Evolutionary conservation across 2,797 vertebrate genomes (phyloP), one percentile per base, ranked within the genome.

Genomic region (Anomalospiza imberbis): DNA sequence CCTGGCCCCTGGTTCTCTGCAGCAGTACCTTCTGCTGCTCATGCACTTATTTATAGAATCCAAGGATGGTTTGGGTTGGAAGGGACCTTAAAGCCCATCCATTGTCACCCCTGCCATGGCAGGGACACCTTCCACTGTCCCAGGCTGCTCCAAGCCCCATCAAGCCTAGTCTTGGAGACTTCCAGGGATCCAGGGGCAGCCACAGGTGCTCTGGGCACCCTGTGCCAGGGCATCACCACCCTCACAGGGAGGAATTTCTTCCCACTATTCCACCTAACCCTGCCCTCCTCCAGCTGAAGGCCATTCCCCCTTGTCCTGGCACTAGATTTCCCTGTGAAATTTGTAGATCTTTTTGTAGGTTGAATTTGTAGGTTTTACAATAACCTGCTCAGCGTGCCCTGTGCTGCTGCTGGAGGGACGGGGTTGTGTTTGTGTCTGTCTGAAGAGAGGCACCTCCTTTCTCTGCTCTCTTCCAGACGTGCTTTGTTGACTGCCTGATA

Each of bases 401-500:
- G 54, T 36, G 5, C 38, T 60, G 45, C 32, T 48, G 4, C 45
- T 19, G n/a, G 61, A 29, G 66, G 72, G 25, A 6, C 13, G 70
- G 76, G 70, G 7, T 22, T 55, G 55, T 45, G 15, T 60, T 87
- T 85, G 51, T n/a, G 7, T 57, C 40, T 70, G 54, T 21, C n/a
- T 55, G 88, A 31, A 25, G 8, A 2, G 11, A n/a, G 48, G 72
- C 68, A 48, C 19, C 28, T 89, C 74, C 70, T 45, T 40, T 96
- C 90, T 96, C 34, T 68, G 55, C 2, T 87, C 10, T 86, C 61
- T 48, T 97, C 91, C 96, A 99, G 99, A 99, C 99, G 0, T 99
- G 99, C 91, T 99, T 99, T 91, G 99, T 99, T 57, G 99, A 99
- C 97, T 99, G 99, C 97, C 97, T 99, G 94, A 99, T 99, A 85